phyloP scores from a whole-genome alignment of 2,797 vertebrate genomes.

The Esox lucius region DNA sequence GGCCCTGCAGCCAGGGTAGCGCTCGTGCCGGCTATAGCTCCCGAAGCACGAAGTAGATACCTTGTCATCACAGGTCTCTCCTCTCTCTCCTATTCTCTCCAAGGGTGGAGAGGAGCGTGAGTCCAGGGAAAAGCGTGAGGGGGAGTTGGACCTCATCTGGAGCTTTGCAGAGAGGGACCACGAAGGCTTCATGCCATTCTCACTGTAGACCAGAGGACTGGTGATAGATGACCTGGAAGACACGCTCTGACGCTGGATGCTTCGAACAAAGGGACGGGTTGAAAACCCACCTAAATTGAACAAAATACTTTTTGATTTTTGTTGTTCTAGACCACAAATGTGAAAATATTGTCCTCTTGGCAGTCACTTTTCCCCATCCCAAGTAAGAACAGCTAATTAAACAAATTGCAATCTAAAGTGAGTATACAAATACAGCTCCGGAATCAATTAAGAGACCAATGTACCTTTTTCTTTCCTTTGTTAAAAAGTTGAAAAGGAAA shows the following conservation, averaged over 20 bases:
- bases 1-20: slow-evolving; percentile 81
- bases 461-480: no score
- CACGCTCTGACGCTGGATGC: slow-evolving; percentile 93
- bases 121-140: slow-evolving; percentile 92
- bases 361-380: no score
- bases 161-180: slow-evolving; percentile 95
- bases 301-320: not conserved
- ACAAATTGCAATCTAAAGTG: no score
- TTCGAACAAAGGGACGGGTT: slow-evolving; percentile 92
- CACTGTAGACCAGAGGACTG: slow-evolving; percentile 90
- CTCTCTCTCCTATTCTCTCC: slow-evolving; percentile 95
- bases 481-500: no score
- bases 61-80: slow-evolving; percentile 89
- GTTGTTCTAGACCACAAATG: not conserved
- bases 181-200: slow-evolving; percentile 85
- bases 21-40: slow-evolving; percentile 82
- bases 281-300: slow-evolving; percentile 90
- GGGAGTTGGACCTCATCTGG: slow-evolving; percentile 89
- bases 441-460: no score
- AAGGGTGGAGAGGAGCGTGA: slow-evolving; percentile 90
- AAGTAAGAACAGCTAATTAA: no score
- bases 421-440: no score
- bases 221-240: slow-evolving; percentile 93
- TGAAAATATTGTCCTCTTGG: no score
- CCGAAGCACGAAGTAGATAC: slow-evolving; percentile 93